Conservation (phyloP, 2,113 vertebrate species). For the Lepus timidus region DNA sequence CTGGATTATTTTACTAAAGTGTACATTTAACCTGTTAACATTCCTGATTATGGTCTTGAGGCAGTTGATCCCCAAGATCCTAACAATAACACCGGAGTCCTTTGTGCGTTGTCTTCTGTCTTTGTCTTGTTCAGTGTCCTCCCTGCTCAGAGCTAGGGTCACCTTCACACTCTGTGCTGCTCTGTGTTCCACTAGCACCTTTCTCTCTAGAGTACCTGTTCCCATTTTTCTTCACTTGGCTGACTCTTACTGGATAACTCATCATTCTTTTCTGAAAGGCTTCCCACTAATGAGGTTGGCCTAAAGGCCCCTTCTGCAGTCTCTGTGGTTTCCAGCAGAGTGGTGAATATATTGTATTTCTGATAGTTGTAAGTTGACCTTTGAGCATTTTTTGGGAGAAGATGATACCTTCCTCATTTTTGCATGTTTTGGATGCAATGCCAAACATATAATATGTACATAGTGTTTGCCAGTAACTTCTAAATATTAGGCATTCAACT, state of each 20-base stretch:
- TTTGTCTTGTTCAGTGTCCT: not conserved
- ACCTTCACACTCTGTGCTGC: not conserved
- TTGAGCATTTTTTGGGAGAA: not conserved
- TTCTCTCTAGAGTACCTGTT: not conserved
- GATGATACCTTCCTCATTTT: constrained; percentile 16
- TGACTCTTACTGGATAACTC: not conserved
- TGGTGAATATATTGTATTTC: constrained; percentile 25
- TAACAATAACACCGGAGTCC: not conserved
- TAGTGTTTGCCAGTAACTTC: constrained; percentile 15
- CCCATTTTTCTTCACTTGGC: constrained; percentile 21
- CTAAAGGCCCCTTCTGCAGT: not conserved
- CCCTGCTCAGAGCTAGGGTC: not conserved
- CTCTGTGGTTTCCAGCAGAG: not conserved
- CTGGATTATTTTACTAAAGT: not conserved
- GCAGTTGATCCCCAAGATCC: not conserved
- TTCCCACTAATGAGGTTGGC: not conserved
- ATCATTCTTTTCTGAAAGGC: constrained; percentile 28
- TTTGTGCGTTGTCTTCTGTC: not conserved
- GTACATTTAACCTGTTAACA: not conserved
- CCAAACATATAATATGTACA: not conserved
- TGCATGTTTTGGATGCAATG: not conserved
- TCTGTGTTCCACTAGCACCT: not conserved
- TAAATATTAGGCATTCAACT: constrained; percentile 53
- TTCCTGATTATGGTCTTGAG: not conserved
- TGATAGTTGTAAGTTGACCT: not conserved